Evolutionary conservation across 2,888 invertebrate genomes (phyloP).

Genomic region (Metellina segmentata): DNA sequence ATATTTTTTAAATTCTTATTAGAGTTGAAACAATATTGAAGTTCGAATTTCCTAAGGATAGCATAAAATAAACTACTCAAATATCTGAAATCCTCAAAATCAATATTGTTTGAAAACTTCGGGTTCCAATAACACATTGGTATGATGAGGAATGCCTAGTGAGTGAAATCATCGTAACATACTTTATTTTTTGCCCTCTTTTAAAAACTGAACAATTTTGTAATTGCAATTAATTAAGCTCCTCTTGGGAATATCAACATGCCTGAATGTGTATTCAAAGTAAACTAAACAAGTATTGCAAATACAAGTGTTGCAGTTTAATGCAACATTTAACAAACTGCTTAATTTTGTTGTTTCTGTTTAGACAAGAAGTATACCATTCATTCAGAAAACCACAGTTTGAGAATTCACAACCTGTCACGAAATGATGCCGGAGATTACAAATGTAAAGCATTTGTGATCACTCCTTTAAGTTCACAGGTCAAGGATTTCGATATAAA

Average conservation of each 20-base stretch:
- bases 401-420: conserved; percentile 52
- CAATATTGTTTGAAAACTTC: too few species aligned
- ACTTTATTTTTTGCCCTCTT: not conserved
- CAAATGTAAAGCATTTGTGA: conserved; percentile 68
- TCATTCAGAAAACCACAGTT: conserved; percentile 69
- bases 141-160: too few species aligned
- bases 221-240: not conserved
- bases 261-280: not conserved
- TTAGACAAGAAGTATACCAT: conserved; percentile 51
- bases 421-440: conserved; percentile 69
- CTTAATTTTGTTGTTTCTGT: not conserved
- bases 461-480: conserved; percentile 58
- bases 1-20: too few species aligned
- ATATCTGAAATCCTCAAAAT: too few species aligned
- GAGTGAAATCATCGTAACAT: not conserved
- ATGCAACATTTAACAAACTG: too few species aligned
- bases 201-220: not conserved
- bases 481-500: conserved; percentile 67
- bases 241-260: too few species aligned
- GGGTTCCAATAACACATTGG: too few species aligned
- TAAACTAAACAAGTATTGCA: not conserved
- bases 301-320: too few species aligned
- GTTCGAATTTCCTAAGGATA: too few species aligned
- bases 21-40: too few species aligned
- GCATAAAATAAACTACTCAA: too few species aligned